Evolutionary conservation across 1,140 invertebrate genomes (phyloP), one percentile per base, ranked within the genome.

Genomic region (Trichogramma pretiosum): DNA sequence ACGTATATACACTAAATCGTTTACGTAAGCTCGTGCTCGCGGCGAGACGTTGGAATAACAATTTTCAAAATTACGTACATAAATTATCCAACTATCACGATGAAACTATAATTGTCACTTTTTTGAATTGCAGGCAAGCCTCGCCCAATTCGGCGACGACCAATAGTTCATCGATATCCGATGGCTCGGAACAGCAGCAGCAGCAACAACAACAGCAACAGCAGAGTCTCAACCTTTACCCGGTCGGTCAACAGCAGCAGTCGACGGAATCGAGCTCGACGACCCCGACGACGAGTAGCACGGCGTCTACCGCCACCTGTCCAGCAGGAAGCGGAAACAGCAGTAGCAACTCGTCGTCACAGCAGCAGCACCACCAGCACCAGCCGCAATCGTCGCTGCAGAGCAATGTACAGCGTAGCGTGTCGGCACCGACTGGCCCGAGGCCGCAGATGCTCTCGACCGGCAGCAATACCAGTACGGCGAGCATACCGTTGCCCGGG

Each of bases 101-200:
- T n/a, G n/a, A n/a, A n/a, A n/a, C n/a, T n/a, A n/a, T n/a, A n/a
- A n/a, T n/a, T n/a, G n/a, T n/a, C n/a, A n/a, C n/a, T n/a, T n/a
- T n/a, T n/a, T n/a, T n/a, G n/a, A n/a, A n/a, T n/a, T n/a, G 24
- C 53, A 72, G 69, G 69, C 69, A 72, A 70, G 62, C 64, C 17
- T 70, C 67, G 9, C 66, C 67, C 17, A 63, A 64, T 17, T 69
- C 71, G 51, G 65, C 67, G 16, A 62, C 62, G 26, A 55, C 5
- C 24, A 28, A 5, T 11, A 11, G 24, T 11, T 28, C 24, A 5
- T 28, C 24, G 24, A 28, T 28, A 11, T 11, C 24, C 24, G 11
- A 28, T 11, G n/a, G n/a, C n/a, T 18, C 19, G 5, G 17, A 38
- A 8, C n/a, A n/a, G n/a, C n/a, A n/a, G n/a, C n/a, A n/a, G n/a